Conservation (phyloP, 2,888 invertebrate species). For the Abscondita cerata region DNA sequence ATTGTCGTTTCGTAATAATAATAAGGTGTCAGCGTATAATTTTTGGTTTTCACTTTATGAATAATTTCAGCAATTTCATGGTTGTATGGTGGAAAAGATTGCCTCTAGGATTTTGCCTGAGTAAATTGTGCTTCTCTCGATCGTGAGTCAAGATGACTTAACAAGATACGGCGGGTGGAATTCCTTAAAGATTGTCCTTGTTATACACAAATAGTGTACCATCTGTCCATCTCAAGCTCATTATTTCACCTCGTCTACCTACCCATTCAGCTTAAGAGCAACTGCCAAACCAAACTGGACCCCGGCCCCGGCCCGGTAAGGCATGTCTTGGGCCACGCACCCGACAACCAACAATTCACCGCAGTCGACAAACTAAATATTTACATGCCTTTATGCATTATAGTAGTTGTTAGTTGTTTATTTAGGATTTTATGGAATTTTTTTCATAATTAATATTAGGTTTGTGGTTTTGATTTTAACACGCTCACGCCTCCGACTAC, state of each 20-base stretch:
- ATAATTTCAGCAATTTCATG: conserved; percentile 30
- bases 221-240: conserved; percentile 53
- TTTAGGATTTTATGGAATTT: conserved; percentile 32
- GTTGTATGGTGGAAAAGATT: conserved; percentile 19
- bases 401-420: conserved; percentile 32
- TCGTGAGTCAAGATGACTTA: conserved; percentile 58
- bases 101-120: conserved; percentile 32
- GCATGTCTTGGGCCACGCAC: conserved; percentile 37
- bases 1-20: not conserved
- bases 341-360: conserved; percentile 33
- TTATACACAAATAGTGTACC: conserved; percentile 37
- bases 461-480: conserved; percentile 12
- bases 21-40: conserved; percentile 19
- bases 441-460: conserved; percentile 25
- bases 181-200: conserved; percentile 53
- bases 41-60: conserved; percentile 20
- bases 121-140: conserved; percentile 39
- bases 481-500: not conserved
- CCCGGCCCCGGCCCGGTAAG: conserved; percentile 42
- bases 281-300: conserved; percentile 55
- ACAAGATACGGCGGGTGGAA: conserved; percentile 59
- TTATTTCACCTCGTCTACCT: conserved; percentile 58
- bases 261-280: conserved; percentile 50
- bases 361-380: conserved; percentile 49
- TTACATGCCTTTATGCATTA: conserved; percentile 51